phyloP scores from a whole-genome alignment of 2,888 invertebrate species.

The Heliconius cydno region DNA sequence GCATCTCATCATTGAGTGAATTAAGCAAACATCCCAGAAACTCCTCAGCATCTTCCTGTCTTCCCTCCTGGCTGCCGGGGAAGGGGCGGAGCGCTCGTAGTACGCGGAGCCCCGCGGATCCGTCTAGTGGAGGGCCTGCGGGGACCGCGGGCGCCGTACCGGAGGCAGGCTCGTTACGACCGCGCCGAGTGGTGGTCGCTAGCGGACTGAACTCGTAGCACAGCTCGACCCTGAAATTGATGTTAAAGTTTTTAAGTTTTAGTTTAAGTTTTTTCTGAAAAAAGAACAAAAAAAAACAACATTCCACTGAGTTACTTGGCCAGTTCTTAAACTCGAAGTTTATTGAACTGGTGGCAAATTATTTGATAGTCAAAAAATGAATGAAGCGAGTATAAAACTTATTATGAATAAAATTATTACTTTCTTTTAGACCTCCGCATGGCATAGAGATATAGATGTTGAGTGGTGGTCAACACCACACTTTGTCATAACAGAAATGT shows the following conservation, averaged over 20 bases:
- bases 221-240: slow-evolving; percentile 86
- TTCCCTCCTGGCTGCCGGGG: slow-evolving; percentile 88
- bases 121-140: slow-evolving; percentile 93
- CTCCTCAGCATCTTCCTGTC: slow-evolving; percentile 99
- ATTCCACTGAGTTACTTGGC: too few relatives aligned
- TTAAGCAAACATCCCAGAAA: slow-evolving; percentile 96
- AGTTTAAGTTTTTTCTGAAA: too few relatives aligned
- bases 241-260: too few relatives aligned
- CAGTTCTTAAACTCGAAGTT: too few relatives aligned
- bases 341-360: too few relatives aligned
- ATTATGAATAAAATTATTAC: too few relatives aligned
- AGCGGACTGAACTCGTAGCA: slow-evolving; percentile 90
- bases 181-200: slow-evolving; percentile 68
- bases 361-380: too few relatives aligned
- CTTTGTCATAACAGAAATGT: not conserved
- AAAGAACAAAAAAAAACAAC: too few relatives aligned
- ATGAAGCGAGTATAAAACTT: too few relatives aligned
- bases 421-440: too few relatives aligned
- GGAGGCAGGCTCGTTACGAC: slow-evolving; percentile 73
- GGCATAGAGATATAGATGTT: too few relatives aligned
- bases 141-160: slow-evolving; percentile 79
- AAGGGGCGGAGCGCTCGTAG: slow-evolving; percentile 89
- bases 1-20: slow-evolving; percentile 98
- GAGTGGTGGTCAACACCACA: too few relatives aligned
- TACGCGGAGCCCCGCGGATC: slow-evolving; percentile 93